A percentile compares a stretch with the other conserved stretches of the same genome.
These are phyloP conservation scores for Anniella stebbinsi DNA, from an alignment of 2,797 vertebrate genomes.

Conservation along the genomic window DNA sequence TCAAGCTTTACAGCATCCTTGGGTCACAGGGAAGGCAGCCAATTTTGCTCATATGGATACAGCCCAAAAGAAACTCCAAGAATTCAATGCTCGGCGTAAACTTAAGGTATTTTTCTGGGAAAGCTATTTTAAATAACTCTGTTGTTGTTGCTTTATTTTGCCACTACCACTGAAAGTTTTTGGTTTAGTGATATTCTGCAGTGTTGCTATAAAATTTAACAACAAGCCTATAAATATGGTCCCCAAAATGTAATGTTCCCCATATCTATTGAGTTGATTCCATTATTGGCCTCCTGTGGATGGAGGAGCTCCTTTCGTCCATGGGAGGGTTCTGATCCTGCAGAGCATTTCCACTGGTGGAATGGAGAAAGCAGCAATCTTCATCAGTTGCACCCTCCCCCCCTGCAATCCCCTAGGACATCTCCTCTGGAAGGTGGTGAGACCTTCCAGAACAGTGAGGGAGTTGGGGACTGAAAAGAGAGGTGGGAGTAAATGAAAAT, in stretches of 20 bases:
- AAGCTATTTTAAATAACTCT: neutral
- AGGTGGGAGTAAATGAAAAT: neutral
- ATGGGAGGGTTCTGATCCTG: neutral
- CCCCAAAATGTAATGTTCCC: neutral
- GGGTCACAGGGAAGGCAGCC: slow-evolving; percentile 90
- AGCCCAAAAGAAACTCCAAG: slow-evolving; percentile 90
- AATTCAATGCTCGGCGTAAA: slow-evolving; percentile 91
- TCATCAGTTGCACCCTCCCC: neutral
- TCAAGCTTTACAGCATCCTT: slow-evolving; percentile 89
- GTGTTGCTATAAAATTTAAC: neutral
- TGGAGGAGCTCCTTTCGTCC: neutral
- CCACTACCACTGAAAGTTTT: neutral
- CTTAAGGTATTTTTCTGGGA: slow-evolving; percentile 82
- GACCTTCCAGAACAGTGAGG: neutral
- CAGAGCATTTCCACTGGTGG: neutral
- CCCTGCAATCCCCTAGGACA: neutral
- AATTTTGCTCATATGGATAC: slow-evolving; percentile 92
- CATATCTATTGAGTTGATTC: neutral
- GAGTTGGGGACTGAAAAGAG: neutral
- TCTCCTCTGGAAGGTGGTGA: neutral
- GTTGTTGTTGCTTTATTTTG: neutral
- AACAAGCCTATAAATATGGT: neutral
- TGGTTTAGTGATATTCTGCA: neutral
- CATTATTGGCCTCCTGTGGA: neutral
- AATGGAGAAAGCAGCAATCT: neutral